Base-by-base conservation (phyloP, 2,797 vertebrate species). In the Propithecus perrieri region DNA sequence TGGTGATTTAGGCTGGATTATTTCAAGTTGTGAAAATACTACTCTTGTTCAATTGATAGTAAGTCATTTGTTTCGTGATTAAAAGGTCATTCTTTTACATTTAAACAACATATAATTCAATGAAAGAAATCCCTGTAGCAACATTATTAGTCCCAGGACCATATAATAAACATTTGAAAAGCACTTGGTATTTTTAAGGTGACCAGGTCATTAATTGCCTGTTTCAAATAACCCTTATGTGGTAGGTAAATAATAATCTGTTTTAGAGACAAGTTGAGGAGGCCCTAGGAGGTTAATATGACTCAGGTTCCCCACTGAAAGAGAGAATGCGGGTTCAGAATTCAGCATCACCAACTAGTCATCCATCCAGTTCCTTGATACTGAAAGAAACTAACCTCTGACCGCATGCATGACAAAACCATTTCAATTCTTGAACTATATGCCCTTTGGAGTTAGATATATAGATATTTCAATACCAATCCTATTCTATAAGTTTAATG, bases 91-190 rank as follows among this genome's bases (percentile, higher is more conserved):
- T 94, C 53, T 92, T 96, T 90, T 89, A 81, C 53, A 85, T 79
- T 91, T 91, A 85, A 94, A 95, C 38, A 94, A 85, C 18, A 67
- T 72, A 5, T 79, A 92, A 95, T 84, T 95, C 35, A 95, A 87
- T 87, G 59, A 91, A 65, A 88, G 50, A 92, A 95, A 95, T 71
- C 84, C 41, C 55, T 80, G 10, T 75, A 55, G 78, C 43, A 63
- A 22, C 38, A 74, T 72, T 72, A 71, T 88, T 94, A 93, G 92
- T 12, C 67, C 79, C 43, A 38, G 33, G 46, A 89, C 46, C 22
- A 85, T 94, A 92, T 87, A 93, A 83, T 88, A 96, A 97, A 96
- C 24, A 76, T 83, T 93, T 92, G 50, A 90, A 92, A 92, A 95
- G 59, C 78, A 79, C 33, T 92, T 85, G 46, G 20, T 72, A 80